Evolutionary conservation across 2,113 vertebrate genomes (phyloP), one percentile per base, ranked within the genome.

Genomic region (Eudorcas thomsonii): DNA sequence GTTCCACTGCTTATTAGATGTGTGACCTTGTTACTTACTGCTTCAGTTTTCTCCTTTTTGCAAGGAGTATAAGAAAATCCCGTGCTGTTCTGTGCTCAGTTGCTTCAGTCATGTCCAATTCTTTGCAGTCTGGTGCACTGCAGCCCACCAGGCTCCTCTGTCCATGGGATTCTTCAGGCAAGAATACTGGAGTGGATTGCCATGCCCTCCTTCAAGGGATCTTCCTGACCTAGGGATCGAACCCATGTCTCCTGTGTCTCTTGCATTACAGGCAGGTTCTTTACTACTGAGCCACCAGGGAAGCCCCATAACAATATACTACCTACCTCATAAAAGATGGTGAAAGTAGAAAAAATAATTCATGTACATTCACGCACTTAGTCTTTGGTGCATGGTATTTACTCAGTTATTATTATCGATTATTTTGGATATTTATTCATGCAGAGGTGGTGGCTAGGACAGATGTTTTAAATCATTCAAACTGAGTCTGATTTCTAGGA

Each of bases 211-310:
- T 43, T 7, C 39, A 77, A 25, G 12, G 71, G 39, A 14, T 43
- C 28, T 43, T 43, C 12, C 39, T 0, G 3, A 77, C 43, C 43
- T 16, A 80, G 43, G 7, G 43, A 9, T 48, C 1, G 2, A 48
- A 80, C 26, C 43, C 0, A 0, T 28, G 43, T 80, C 43, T 30
- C 14, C 39, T 43, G 23, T 0, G 0, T 77, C 36, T 43, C 23
- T 15, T 26, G 36, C 39, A 14, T 43, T 14, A 26, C 6, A 77
- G 36, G 23, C 23, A 77, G 6, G 43, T 48, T 30, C 77, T 80
- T 80, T 28, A 78, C 74, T 15, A 80, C 43, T 10, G 43, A 48
- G 26, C 77, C 74, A 80, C 3, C 25, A 28, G 14, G 25, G 43
- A 30, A 48, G 43, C 77, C 26, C 43, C 4, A 14, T 77, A 77